Conservation (phyloP, 1,140 invertebrate species). For the Gyrodactylus salaris region DNA sequence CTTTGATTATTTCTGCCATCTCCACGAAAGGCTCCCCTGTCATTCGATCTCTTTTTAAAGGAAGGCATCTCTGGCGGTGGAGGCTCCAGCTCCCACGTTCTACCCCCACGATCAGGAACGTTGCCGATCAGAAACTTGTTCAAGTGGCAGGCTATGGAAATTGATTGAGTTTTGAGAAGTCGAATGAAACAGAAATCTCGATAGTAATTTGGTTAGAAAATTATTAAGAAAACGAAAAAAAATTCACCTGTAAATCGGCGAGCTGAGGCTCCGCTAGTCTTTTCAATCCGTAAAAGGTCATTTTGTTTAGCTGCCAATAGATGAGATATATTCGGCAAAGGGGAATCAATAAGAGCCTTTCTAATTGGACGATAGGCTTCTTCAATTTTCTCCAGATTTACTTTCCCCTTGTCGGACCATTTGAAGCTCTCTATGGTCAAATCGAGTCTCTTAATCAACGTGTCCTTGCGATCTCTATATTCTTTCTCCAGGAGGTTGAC, state of each 20-base stretch:
- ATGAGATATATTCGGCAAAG: neutral
- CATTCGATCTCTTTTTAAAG: slow-evolving; percentile 34
- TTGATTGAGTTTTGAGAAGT: too few species aligned
- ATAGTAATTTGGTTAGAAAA: too few species aligned
- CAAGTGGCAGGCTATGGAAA: neutral
- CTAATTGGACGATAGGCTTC: neutral
- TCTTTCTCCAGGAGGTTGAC: neutral
- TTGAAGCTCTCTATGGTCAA: neutral
- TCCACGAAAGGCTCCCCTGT: neutral
- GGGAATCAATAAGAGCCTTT: neutral
- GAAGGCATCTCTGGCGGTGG: slow-evolving; percentile 78
- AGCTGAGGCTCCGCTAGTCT: neutral
- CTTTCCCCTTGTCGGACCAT: neutral
- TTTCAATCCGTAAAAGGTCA: neutral
- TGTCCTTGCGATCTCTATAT: neutral
- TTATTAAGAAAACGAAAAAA: too few species aligned
- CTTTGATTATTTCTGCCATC: too few species aligned
- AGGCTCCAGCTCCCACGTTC: slow-evolving; percentile 47
- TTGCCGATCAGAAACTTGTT: slow-evolving; percentile 2
- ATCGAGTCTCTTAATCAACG: neutral
- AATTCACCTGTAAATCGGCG: neutral
- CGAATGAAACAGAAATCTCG: too few species aligned
- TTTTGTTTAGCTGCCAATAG: neutral
- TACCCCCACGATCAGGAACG: slow-evolving; percentile 40
- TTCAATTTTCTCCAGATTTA: neutral